Percentiles rank a stretch among this genome's conserved stretches.
These are phyloP conservation scores for Alca torda DNA, from an alignment of 2,797 vertebrate genomes.

Conservation along the genomic window DNA sequence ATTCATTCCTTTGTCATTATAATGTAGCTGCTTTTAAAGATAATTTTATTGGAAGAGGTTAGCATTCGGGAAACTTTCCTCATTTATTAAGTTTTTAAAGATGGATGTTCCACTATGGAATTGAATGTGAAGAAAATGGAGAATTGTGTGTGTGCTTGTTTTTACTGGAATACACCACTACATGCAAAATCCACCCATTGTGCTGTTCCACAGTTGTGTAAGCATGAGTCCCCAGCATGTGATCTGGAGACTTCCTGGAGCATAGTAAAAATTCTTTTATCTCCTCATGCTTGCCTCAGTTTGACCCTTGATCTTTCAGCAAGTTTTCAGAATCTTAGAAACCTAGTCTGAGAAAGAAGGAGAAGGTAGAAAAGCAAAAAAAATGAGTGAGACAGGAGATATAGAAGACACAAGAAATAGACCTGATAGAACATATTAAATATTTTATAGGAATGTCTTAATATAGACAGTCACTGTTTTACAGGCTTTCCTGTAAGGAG, in stretches of 20 bases:
- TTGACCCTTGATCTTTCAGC: not conserved
- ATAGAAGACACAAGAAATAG: not conserved
- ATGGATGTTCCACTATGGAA: not conserved
- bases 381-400: not conserved
- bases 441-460: not conserved
- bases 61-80: not conserved
- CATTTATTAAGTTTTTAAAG: not conserved
- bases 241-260: not conserved
- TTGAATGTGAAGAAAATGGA: not conserved
- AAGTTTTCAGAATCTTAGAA: not conserved
- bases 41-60: not conserved
- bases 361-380: not conserved
- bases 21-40: not conserved
- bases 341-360: not conserved
- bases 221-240: not conserved
- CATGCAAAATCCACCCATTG: not conserved
- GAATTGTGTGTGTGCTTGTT: not conserved
- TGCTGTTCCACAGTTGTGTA: not conserved
- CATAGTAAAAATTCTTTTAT: not conserved
- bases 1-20: conserved; percentile 11
- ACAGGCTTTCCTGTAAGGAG: not conserved
- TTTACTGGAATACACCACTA: not conserved
- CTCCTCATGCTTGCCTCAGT: not conserved
- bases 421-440: not conserved
- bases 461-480: not conserved